Base-by-base conservation (phyloP, 2,888 invertebrate species). In the Dicyrtomina minuta region DNA sequence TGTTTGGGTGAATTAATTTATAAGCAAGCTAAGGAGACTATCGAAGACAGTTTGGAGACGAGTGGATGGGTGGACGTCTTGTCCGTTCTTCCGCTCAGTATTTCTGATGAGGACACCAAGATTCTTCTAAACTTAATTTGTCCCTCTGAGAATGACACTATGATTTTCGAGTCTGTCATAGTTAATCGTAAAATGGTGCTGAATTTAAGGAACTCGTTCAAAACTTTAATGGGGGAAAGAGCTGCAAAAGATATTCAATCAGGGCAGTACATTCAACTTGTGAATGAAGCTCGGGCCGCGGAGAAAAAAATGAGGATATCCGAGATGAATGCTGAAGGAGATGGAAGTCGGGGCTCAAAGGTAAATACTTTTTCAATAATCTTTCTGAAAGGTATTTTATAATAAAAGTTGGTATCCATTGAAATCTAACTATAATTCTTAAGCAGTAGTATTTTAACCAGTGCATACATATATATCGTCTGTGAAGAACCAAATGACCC, bases 1-100 rank as follows among this genome's bases (percentile, higher is more conserved):
- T 90, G 90, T 27, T 88, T 93, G 70, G 91, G 92, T 0, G 81
- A 74, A 20, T 43, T 56, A 13, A 51, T 77, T 10, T 75, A 73
- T 22, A 72, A 59, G 33, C 77, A 77, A 67, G 74, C 71, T 3
- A 74, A 75, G 44, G 77, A 77, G 46, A 68, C 72, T 8, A 72
- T 77, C n/a, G 75, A 77, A 64, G 77, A 77, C 27, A 72, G 72
- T 62, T 74, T 77, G 60, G 58, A 56, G 20, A 70, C 53, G 62
- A 72, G 72, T 1, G 77, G 77, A 17, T 77, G 74, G 74, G 72
- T 77, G 44, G 77, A 77, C 43, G 72, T 77, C 20, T 53, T 68
- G 0, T 70, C 71, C 2, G 66, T 73, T 20, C 71, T 77, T 24
- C 75, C 75, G 0, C 71, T 75, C 12, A 70, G 69, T 22, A 72